Percentiles rank a stretch among this genome's conserved stretches.
phyloP scores from a whole-genome alignment of 2,888 invertebrate species.

The Entomobrya proxima region DNA sequence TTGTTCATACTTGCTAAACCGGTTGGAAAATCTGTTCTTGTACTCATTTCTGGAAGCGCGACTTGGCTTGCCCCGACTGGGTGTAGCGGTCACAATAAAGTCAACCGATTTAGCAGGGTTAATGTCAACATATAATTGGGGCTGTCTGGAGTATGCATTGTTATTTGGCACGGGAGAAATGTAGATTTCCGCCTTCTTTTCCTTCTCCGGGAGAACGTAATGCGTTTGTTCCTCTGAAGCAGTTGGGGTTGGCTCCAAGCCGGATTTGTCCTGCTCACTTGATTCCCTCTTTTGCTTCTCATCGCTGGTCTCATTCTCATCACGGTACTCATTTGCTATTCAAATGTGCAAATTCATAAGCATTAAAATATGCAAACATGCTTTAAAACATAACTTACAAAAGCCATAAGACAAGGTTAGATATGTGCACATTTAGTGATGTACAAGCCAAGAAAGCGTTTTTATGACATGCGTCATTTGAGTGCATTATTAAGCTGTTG shows the following conservation, averaged over 20 bases:
- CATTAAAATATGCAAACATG: neutral
- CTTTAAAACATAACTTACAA: too few species aligned
- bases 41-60: conserved; percentile 60
- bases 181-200: conserved; percentile 73
- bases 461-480: too few species aligned
- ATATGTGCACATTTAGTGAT: too few species aligned
- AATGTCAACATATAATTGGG: conserved; percentile 74
- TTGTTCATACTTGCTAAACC: conserved; percentile 62
- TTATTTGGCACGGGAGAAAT: conserved; percentile 74
- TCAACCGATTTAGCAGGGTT: conserved; percentile 74
- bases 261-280: conserved; percentile 12
- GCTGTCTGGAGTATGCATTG: conserved; percentile 74
- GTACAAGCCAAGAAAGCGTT: too few species aligned
- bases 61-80: conserved; percentile 70
- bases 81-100: conserved; percentile 74
- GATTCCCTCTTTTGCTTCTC: conserved; percentile 25
- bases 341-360: neutral
- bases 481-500: too few species aligned
- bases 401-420: too few species aligned
- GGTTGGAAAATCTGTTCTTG: conserved; percentile 68
- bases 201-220: conserved; percentile 74
- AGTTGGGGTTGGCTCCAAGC: conserved; percentile 66
- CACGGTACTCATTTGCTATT: conserved; percentile 46
- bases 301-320: conserved; percentile 23
- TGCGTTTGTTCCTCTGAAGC: conserved; percentile 74